A percentile compares a stretch with the other conserved stretches of the same genome.
phyloP scores from a whole-genome alignment of 1,140 invertebrate species.

The Conus ventricosus region DNA sequence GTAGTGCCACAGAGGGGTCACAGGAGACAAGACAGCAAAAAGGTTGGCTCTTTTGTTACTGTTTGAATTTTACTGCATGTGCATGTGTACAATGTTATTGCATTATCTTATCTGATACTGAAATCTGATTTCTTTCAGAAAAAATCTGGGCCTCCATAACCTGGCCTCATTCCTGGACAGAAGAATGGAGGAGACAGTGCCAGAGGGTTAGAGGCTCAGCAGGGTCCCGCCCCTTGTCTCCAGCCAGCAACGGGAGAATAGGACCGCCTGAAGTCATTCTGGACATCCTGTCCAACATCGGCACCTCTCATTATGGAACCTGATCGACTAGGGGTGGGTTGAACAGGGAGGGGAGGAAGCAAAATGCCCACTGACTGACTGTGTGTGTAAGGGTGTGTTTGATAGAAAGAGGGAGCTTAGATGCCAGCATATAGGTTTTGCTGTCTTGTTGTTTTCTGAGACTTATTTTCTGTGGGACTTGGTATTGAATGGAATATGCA shows the following conservation, averaged over 20 bases:
- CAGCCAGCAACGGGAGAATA: constrained; percentile 52
- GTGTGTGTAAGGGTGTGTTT: not conserved
- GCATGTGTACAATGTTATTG: too few relatives aligned
- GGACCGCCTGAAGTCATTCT: constrained; percentile 78
- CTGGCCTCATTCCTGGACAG: constrained; percentile 38
- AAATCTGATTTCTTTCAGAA: constrained; percentile 40
- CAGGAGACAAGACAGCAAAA: too few relatives aligned
- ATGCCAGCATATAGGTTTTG: too few relatives aligned
- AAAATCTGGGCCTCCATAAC: constrained; percentile 48
- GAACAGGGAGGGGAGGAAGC: not conserved
- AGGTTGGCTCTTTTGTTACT: too few relatives aligned
- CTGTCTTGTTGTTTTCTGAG: too few relatives aligned
- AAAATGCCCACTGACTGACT: not conserved
- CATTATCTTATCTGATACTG: too few relatives aligned
- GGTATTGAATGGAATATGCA: too few relatives aligned
- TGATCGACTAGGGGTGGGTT: constrained; percentile 81
- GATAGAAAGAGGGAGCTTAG: not conserved
- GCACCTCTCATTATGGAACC: constrained; percentile 78
- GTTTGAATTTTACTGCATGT: too few relatives aligned
- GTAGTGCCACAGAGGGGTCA: too few relatives aligned
- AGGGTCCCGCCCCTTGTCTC: not conserved
- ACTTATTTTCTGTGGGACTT: too few relatives aligned
- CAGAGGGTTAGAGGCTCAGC: not conserved
- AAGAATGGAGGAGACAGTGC: constrained; percentile 38
- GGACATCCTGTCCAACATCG: constrained; percentile 77